phyloP scores from a whole-genome alignment of 2,888 invertebrate genomes.

The Caenorhabditis macrosperma region DNA sequence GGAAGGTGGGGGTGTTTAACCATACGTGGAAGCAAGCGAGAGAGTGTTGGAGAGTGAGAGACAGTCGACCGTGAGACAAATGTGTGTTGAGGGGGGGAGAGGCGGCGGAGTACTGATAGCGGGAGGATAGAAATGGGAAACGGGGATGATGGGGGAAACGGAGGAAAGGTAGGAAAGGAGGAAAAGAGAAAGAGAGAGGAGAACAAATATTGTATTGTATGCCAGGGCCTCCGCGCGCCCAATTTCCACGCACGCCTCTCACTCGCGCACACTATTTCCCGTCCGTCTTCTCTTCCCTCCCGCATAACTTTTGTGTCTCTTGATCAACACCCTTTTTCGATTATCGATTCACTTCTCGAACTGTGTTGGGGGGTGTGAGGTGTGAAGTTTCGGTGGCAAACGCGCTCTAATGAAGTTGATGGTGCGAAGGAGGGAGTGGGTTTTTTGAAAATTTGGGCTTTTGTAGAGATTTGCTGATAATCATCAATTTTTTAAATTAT shows the following conservation, averaged over 20 bases:
- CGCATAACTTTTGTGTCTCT: no score
- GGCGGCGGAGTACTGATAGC: not conserved
- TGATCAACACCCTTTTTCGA: no score
- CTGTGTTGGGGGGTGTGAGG: no score
- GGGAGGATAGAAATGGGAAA: constrained; percentile 13
- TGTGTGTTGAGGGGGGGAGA: constrained; percentile 19
- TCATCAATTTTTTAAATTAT: no score
- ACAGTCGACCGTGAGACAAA: constrained; percentile 9
- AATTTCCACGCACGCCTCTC: constrained; percentile 28
- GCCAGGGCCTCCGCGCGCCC: constrained; percentile 32
- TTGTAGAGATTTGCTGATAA: no score
- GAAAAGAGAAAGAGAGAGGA: constrained; percentile 5
- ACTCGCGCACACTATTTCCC: constrained; percentile 20
- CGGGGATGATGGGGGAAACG: constrained; percentile 25
- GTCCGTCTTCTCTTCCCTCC: constrained; percentile 27
- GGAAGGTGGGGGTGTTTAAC: no score
- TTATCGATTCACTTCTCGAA: not conserved
- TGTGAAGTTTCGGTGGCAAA: not conserved
- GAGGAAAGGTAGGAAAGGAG: not conserved
- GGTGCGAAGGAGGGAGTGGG: no score
- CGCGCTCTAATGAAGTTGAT: not conserved
- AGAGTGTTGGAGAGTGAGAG: constrained; percentile 14
- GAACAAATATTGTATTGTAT: constrained; percentile 57
- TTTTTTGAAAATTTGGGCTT: no score
- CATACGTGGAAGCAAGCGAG: constrained; percentile 3